These are phyloP conservation scores for Cottoperca gobio DNA, from an alignment of 2,797 vertebrate species.

Conservation along the genomic window DNA sequence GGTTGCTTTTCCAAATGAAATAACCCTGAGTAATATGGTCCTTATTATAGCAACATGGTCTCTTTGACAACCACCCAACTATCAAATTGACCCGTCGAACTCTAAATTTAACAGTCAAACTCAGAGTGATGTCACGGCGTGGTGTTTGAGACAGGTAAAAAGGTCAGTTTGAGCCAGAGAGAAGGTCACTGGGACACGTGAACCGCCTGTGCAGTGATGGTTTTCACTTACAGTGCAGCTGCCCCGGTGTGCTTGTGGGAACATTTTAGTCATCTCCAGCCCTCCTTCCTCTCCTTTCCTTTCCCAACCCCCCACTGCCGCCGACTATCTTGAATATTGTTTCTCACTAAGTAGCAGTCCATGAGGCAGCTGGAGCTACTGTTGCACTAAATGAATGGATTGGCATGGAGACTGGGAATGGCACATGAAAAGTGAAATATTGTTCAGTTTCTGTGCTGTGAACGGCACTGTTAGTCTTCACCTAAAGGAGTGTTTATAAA, in stretches of 20 bases:
- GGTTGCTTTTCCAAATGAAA: conserved; percentile 23
- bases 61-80: conserved; percentile 18
- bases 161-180: conserved; percentile 74
- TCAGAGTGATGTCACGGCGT: conserved; percentile 63
- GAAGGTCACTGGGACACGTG: conserved; percentile 85
- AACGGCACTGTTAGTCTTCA: conserved; percentile 33
- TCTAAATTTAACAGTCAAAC: conserved; percentile 53
- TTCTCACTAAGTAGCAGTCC: conserved; percentile 61
- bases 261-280: conserved; percentile 71
- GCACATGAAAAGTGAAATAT: conserved; percentile 67
- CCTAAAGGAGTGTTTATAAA: not conserved
- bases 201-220: conserved; percentile 73
- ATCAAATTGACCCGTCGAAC: conserved; percentile 14
- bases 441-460: conserved; percentile 54
- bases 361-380: conserved; percentile 69
- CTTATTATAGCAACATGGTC: conserved; percentile 25
- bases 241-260: conserved; percentile 75
- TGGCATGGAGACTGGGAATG: conserved; percentile 82
- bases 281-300: conserved; percentile 14
- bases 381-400: conserved; percentile 76
- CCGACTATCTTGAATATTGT: conserved; percentile 58
- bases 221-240: conserved; percentile 87
- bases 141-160: conserved; percentile 72
- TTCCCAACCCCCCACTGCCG: conserved; percentile 31
- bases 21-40: conserved; percentile 4